Evolutionary conservation across 2,113 vertebrate genomes (phyloP).

Genomic region (Thinocorus orbignyianus): DNA sequence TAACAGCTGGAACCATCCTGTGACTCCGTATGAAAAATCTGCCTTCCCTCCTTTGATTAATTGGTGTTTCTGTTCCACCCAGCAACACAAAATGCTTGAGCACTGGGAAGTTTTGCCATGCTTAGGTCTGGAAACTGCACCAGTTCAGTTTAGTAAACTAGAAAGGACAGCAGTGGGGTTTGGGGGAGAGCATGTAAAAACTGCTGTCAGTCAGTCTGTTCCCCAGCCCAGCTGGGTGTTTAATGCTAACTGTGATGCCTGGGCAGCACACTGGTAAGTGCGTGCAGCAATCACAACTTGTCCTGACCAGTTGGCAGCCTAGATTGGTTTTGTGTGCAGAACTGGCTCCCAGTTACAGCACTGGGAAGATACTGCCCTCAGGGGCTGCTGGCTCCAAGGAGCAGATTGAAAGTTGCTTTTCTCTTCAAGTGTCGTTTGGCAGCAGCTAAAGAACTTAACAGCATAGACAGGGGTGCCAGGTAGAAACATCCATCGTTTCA

Average conservation of each 20-base stretch:
- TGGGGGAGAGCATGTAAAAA: fast-evolving
- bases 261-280: background rate
- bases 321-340: background rate
- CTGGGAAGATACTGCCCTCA: background rate
- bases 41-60: background rate
- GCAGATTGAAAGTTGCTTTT: background rate
- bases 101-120: background rate
- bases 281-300: background rate
- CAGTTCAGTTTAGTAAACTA: background rate
- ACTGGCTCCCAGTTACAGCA: background rate
- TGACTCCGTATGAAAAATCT: background rate
- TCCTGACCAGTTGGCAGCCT: background rate
- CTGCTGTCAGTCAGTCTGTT: background rate
- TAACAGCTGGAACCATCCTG: background rate
- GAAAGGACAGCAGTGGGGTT: background rate
- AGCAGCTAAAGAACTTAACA: background rate
- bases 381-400: background rate
- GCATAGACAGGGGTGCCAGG: background rate
- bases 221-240: background rate
- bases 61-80: background rate
- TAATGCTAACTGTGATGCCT: background rate
- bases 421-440: background rate
- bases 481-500: background rate
- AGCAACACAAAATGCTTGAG: background rate
- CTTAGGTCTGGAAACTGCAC: background rate